Conservation (phyloP, 2,797 vertebrate species). For the Coluber constrictor region DNA sequence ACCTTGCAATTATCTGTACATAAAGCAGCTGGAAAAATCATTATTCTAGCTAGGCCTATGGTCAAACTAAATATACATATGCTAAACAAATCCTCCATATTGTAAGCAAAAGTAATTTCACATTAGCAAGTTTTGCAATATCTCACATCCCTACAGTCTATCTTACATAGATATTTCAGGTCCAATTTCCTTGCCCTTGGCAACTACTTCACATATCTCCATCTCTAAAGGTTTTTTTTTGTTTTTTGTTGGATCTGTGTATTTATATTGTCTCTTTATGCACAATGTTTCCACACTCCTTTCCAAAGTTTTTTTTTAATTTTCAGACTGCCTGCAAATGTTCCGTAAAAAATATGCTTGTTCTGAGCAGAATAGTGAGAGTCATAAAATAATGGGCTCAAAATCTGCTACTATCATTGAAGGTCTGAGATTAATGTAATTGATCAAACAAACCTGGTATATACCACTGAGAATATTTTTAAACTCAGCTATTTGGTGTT, state of each 20-base stretch:
- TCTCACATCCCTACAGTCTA: neutral
- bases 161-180: neutral
- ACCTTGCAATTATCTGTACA: neutral
- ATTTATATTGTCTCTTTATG: neutral
- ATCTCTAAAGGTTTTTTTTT: neutral
- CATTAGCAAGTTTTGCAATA: neutral
- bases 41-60: fast-evolving
- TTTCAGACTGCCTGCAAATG: neutral
- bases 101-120: neutral
- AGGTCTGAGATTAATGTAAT: neutral
- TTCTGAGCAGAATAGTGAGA: neutral
- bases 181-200: neutral
- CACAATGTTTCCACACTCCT: neutral
- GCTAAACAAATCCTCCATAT: neutral
- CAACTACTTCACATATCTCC: neutral
- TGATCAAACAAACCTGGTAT: neutral
- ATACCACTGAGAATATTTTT: neutral
- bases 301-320: neutral
- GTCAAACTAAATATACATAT: neutral
- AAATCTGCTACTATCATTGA: neutral
- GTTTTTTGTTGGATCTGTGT: neutral
- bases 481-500: neutral
- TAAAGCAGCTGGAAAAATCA: neutral
- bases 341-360: neutral
- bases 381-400: neutral